A percentile compares a stretch with the other conserved stretches of the same genome.
Conservation (phyloP, 64 coral and sea anemone species). For the Stichodactyla mertensii region DNA sequence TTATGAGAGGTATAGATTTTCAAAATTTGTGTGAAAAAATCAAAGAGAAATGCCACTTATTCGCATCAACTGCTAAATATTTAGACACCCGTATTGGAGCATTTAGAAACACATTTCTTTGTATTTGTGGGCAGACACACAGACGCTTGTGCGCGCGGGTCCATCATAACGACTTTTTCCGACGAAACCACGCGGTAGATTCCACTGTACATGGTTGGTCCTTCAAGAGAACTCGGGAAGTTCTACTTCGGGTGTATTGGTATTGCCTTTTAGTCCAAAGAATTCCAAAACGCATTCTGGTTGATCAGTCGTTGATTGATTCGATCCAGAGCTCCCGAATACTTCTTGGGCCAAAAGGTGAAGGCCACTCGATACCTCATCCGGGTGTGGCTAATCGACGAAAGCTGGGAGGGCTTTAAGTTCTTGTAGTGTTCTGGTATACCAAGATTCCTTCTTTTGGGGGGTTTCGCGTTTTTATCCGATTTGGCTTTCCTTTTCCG, state of each 20-base stretch:
- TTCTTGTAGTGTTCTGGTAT: slow-evolving; percentile 20
- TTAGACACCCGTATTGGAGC: no score
- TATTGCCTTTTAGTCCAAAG: not conserved
- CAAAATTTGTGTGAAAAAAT: no score
- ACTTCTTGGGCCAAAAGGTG: slow-evolving; percentile 33
- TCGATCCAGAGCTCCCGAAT: slow-evolving; percentile 35
- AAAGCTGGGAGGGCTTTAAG: slow-evolving; percentile 24
- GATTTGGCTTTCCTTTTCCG: not conserved
- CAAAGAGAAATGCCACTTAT: no score
- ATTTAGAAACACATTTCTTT: no score
- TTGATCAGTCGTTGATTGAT: slow-evolving; percentile 52
- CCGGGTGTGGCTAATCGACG: slow-evolving; percentile 18
- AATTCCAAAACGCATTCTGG: slow-evolving; percentile 58
- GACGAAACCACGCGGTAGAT: no score
- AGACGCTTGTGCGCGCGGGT: no score
- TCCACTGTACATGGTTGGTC: not conserved
- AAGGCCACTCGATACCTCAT: slow-evolving; percentile 47
- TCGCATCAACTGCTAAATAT: no score
- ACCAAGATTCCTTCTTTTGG: not conserved
- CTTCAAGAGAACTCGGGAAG: no score
- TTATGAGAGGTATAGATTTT: no score
- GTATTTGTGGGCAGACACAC: no score
- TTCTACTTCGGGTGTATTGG: not conserved
- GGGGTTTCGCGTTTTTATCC: not conserved
- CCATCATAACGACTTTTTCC: no score